Conservation (phyloP, 2,797 vertebrate genomes). For the Cryptoprocta ferox region DNA sequence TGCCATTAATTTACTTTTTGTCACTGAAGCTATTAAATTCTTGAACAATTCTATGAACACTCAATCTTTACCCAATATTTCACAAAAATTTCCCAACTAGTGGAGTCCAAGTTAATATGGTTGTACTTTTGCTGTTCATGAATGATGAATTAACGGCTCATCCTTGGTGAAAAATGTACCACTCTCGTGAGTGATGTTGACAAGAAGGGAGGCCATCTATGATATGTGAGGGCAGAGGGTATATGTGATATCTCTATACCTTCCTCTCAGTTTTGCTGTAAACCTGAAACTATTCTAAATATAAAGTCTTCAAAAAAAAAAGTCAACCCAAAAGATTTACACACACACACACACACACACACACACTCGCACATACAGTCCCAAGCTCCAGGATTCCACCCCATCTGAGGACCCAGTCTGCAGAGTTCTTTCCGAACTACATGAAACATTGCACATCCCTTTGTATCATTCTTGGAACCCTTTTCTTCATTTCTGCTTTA, state of each 20-base stretch:
- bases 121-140: not conserved
- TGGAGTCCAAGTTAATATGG: not conserved
- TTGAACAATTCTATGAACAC: not conserved
- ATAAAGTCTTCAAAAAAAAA: not conserved
- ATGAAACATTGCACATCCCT: conserved; percentile 33
- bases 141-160: not conserved
- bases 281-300: not conserved
- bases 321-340: not conserved
- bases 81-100: not conserved
- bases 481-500: conserved; percentile 31
- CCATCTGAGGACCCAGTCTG: not conserved
- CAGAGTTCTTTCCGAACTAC: not conserved
- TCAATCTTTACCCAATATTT: not conserved
- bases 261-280: not conserved
- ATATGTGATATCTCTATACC: not conserved
- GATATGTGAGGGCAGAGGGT: not conserved
- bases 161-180: not conserved
- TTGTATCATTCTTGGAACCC: not conserved
- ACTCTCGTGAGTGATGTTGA: not conserved
- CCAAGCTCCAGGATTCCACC: not conserved
- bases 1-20: not conserved
- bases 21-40: not conserved
- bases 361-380: not conserved
- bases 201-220: not conserved
- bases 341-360: not conserved